A percentile compares a stretch with the other conserved stretches of the same genome.
Evolutionary conservation across 2,113 vertebrate species (phyloP).

Genomic region (Crotalus viridis): DNA sequence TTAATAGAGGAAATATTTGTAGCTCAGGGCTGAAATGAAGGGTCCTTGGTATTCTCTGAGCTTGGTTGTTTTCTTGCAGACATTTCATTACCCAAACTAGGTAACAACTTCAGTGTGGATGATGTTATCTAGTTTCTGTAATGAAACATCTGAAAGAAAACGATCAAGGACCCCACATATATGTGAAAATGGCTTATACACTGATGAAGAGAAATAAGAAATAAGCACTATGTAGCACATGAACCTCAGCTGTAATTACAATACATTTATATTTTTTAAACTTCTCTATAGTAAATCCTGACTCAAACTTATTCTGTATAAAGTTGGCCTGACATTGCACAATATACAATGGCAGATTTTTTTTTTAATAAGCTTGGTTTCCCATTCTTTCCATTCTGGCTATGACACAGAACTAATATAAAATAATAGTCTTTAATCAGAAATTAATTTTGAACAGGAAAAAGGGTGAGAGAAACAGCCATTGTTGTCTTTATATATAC

Average conservation of each 20-base stretch:
- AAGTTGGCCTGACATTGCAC: not conserved
- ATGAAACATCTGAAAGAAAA: not conserved
- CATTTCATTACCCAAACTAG: not conserved
- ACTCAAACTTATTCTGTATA: not conserved
- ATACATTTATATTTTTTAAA: not conserved
- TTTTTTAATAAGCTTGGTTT: not conserved
- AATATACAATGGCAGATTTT: not conserved
- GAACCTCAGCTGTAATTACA: not conserved
- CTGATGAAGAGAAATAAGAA: not conserved
- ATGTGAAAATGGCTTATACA: not conserved
- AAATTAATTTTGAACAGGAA: not conserved
- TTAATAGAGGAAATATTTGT: too few species aligned
- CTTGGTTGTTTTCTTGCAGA: not conserved
- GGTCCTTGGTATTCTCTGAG: too few species aligned
- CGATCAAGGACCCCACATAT: not conserved
- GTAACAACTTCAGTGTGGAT: not conserved
- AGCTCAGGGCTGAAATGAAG: too few species aligned
- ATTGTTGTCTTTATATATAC: not conserved
- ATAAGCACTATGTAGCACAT: not conserved
- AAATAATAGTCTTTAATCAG: not conserved
- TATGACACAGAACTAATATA: not conserved
- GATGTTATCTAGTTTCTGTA: not conserved
- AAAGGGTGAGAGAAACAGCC: not conserved
- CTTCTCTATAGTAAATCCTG: not conserved
- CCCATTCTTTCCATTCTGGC: not conserved